A percentile compares a stretch with the other conserved stretches of the same genome.
These are phyloP conservation scores for Celastrina argiolus DNA, from an alignment of 2,888 invertebrate species.

Conservation along the genomic window DNA sequence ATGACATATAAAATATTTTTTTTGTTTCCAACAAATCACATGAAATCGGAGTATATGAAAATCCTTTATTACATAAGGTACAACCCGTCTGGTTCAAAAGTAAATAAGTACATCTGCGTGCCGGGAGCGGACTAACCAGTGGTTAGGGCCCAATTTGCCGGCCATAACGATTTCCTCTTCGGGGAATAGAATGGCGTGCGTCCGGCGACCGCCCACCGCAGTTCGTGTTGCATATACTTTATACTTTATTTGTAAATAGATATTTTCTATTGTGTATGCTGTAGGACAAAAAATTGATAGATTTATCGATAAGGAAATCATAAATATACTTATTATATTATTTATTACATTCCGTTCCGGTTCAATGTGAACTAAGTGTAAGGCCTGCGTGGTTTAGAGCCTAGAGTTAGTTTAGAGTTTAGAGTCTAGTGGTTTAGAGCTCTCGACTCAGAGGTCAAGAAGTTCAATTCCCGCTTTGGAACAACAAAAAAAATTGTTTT, in stretches of 20 bases:
- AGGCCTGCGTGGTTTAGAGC: no score
- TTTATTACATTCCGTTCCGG: no score
- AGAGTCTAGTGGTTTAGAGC: no score
- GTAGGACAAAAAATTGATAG: background rate
- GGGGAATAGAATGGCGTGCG: conserved; percentile 75
- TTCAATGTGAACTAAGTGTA: no score
- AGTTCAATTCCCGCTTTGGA: no score
- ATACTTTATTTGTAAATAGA: background rate
- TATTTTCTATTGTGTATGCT: background rate
- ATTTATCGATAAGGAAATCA: background rate
- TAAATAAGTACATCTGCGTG: conserved; percentile 66
- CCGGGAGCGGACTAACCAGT: conserved; percentile 56
- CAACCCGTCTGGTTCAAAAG: conserved; percentile 30
- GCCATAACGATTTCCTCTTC: conserved; percentile 76
- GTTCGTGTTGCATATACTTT: conserved; percentile 34
- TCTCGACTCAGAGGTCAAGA: no score
- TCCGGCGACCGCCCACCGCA: conserved; percentile 60
- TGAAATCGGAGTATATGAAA: background rate
- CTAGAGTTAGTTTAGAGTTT: no score
- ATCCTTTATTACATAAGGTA: background rate
- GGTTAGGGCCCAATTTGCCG: conserved; percentile 75
- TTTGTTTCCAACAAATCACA: no score
- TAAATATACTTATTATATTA: no score
- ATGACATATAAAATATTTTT: no score
- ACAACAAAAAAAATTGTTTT: no score